Evolutionary conservation across 2,113 vertebrate species (phyloP), one percentile per base, ranked within the genome.

Genomic region (Panthera leo): DNA sequence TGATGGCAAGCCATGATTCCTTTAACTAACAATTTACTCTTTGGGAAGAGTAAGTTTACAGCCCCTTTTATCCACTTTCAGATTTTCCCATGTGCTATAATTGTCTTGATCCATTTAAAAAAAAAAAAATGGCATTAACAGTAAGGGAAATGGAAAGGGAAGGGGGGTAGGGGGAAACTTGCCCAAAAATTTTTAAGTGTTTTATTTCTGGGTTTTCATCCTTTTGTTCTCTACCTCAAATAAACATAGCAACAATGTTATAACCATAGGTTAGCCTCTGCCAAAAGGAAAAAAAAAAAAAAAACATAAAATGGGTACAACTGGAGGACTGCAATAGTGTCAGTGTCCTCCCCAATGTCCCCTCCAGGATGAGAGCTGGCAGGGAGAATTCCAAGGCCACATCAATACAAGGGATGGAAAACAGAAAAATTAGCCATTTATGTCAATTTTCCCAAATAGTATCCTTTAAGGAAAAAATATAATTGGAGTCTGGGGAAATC

Each of bases 401-500:
- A 21, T 42, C 45, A 48, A 55, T 61, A 67, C 5, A 86, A 89
- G 5, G 23, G 27, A 76, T 6, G 8, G 29, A 84, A 92, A 79
- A 1, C 3, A 71, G 83, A 91, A 82, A 92, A 89, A n/a, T 42
- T 31, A 82, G 18, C 0, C 31, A 68, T 92, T 89, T 85, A 71
- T 70, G 31, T 89, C 73, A 82, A 42, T 78, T 80, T 90, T 73
- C 58, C 55, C 34, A 95, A 11, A 48, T 73, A 68, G 21, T 45
- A 34, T 71, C 31, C 21, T 53, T 92, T 67, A 71, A 21, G 53
- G 13, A 42, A 27, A 63, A 78, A 36, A 67, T 25, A 45, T 23
- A 95, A 70, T 12, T 63, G 29, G 18, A 92, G 12, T 79, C 31
- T 27, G 79, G 34, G 31, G 36, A 88, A 94, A 94, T 94, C 75